Base-by-base conservation (phyloP, 2,797 vertebrate species). In the Intellagama lesueurii region DNA sequence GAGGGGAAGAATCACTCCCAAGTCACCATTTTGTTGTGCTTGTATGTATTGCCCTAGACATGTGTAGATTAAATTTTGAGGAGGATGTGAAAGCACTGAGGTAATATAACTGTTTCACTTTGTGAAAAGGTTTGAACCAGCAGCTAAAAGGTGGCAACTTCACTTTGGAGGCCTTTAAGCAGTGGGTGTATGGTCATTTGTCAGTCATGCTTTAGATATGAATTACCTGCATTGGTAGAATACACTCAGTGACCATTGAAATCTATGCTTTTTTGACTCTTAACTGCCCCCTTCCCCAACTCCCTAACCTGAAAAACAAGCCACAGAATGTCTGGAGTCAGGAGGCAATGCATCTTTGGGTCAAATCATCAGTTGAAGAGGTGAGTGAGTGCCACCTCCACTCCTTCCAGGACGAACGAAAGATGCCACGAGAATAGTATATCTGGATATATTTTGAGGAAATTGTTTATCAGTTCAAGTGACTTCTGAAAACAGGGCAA, bases 31-130 rank as follows among this genome's bases (percentile, higher is more conserved):
- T 70, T 83, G 28, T 14, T 64, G 11, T 0, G 0, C 7, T 81
- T 17, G 24, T 32, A 7, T 7, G 52, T 6, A 87, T 44, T 0
- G 0, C 14, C 56, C 44, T 0, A 40, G 2, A 89, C 66, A 40
- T 69, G 7, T 35, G 16, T 30, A 79, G 8, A 60, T 60, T 1
- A 0, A 69, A 40, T 40, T 76, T 26, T 32, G 24, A 30, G 1
- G 72, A 77, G 76, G 11, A 35, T 8, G 49, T 69, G 12, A 83
- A 4, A 30, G 8, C 14, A 28, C 68, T 76, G 24, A 44, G 40
- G 16, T 64, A 30, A 85, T 16, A 56, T 24, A 22, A 35, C 5
- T 64, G 7, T 75, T 73, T 72, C 47, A 52, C 52, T 52, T 52
- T 7, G 52, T 52, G 52, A 52, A 52, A 52, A 52, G 12, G 60